A percentile compares a stretch with the other conserved stretches of the same genome.
Evolutionary conservation across 2,888 invertebrate genomes (phyloP).

Genomic region (Hypercompe scribonia): DNA sequence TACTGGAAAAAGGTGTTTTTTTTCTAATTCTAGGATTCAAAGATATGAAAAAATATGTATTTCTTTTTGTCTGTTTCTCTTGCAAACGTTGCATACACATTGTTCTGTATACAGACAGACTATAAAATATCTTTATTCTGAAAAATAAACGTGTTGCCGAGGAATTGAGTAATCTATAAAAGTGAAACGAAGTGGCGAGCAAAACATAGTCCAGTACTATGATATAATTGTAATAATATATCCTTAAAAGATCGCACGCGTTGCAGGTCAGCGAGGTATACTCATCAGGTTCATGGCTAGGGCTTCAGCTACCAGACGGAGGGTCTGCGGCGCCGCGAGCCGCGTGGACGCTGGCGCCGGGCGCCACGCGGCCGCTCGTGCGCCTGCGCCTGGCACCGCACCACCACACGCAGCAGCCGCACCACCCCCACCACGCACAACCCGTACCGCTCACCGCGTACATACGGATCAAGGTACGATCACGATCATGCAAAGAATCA

Average conservation of each 20-base stretch:
- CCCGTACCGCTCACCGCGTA: slow-evolving; percentile 29
- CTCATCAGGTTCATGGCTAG: slow-evolving; percentile 96
- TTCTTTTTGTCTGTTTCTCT: no score
- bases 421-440: slow-evolving; percentile 23
- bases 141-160: not conserved
- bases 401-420: not conserved
- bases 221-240: no score
- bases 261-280: slow-evolving; percentile 91
- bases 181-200: no score
- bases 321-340: slow-evolving; percentile 92
- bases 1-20: no score
- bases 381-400: slow-evolving; percentile 54
- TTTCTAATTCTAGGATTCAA: no score
- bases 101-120: no score
- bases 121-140: not conserved
- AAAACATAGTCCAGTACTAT: no score
- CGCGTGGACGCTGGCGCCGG: slow-evolving; percentile 95
- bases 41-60: no score
- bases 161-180: not conserved
- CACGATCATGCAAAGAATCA: no score
- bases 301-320: slow-evolving; percentile 94
- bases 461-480: slow-evolving; percentile 22
- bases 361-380: slow-evolving; percentile 94
- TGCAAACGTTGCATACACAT: no score
- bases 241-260: not conserved